Evolutionary conservation across 1,140 invertebrate species (phyloP).

Genomic region (Cydia strobilella): DNA sequence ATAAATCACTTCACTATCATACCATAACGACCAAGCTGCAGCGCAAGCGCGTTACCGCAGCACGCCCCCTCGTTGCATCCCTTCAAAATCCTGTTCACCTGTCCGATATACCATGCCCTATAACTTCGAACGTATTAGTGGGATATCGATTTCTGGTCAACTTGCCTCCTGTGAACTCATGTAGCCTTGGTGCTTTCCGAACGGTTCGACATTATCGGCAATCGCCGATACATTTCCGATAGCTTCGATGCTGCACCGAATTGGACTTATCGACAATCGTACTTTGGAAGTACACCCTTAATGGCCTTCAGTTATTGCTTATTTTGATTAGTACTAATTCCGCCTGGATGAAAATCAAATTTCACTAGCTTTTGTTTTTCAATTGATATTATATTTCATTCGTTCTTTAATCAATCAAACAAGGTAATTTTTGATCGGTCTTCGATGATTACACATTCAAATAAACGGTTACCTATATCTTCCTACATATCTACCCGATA

Average conservation of each 20-base stretch:
- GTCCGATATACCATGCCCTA: slow-evolving; percentile 57
- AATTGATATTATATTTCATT: background rate
- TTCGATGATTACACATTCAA: background rate
- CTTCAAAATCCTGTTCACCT: slow-evolving; percentile 50
- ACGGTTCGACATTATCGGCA: slow-evolving; percentile 79
- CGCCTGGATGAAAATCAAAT: too few species aligned
- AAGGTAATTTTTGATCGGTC: background rate
- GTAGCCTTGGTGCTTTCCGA: slow-evolving; percentile 79
- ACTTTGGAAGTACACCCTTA: too few species aligned
- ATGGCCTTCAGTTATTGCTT: too few species aligned
- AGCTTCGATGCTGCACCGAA: slow-evolving; percentile 32
- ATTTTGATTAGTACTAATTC: too few species aligned
- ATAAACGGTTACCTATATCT: background rate
- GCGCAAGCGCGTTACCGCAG: slow-evolving; percentile 40
- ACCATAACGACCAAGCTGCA: background rate
- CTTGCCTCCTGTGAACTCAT: slow-evolving; percentile 60
- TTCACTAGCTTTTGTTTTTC: too few species aligned
- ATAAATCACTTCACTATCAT: slow-evolving; percentile 3
- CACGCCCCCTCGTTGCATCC: slow-evolving; percentile 44
- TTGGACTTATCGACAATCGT: slow-evolving; percentile 45
- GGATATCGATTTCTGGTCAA: slow-evolving; percentile 79
- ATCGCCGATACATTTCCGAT: slow-evolving; percentile 78
- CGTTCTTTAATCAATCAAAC: background rate
- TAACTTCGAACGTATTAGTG: slow-evolving; percentile 68
- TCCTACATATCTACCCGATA: background rate